These are phyloP conservation scores for Ploceus nigricollis DNA, from an alignment of 2,113 vertebrate species.

Conservation along the genomic window DNA sequence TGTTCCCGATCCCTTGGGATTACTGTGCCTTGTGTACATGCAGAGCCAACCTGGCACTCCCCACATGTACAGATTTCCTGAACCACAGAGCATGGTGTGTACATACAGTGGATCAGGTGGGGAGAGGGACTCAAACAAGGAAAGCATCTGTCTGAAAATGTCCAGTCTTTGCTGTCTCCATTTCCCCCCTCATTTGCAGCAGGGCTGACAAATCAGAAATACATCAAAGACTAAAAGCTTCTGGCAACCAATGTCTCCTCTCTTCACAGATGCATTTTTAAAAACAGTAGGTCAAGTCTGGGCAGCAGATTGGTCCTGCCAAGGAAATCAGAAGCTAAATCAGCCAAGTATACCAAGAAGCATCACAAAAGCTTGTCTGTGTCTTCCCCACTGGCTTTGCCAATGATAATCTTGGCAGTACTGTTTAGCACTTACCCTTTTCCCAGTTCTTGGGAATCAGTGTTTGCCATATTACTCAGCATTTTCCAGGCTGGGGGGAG, in stretches of 20 bases:
- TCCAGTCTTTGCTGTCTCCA: neutral
- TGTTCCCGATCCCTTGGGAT: rapidly evolving
- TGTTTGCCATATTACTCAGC: neutral
- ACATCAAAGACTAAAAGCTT: neutral
- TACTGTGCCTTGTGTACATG: neutral
- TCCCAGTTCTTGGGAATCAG: neutral
- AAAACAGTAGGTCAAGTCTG: neutral
- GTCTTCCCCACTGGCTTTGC: neutral
- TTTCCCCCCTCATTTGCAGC: neutral
- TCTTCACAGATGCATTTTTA: neutral
- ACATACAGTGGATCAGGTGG: neutral
- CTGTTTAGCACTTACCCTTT: neutral
- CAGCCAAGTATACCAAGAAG: neutral
- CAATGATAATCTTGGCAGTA: neutral
- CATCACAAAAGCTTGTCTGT: slow-evolving; percentile 1
- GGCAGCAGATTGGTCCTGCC: neutral
- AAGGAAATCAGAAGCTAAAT: neutral
- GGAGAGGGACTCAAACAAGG: neutral
- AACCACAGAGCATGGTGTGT: rapidly evolving
- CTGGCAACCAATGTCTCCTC: neutral
- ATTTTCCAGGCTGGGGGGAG: neutral
- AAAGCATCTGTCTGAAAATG: neutral
- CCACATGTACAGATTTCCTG: rapidly evolving
- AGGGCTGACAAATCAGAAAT: neutral
- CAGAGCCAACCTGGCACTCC: rapidly evolving